Evolutionary conservation across 1,140 invertebrate genomes (phyloP), one percentile per base, ranked within the genome.

Genomic region (Capitella teleta): DNA sequence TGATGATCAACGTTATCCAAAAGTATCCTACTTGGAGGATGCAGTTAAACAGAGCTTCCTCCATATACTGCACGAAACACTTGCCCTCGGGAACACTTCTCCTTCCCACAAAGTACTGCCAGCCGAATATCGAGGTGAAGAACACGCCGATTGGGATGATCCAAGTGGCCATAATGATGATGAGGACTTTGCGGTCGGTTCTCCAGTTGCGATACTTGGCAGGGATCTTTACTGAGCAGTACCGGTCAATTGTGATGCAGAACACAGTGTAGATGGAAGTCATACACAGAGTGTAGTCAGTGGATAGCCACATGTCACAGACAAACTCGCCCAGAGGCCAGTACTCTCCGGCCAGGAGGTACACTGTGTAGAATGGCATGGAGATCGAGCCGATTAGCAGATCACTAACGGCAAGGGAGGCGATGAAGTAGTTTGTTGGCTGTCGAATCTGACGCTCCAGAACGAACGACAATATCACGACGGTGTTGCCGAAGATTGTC

Each of bases 201-300:
- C 96, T 77, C 96, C 96, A 99, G 59, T 87, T 83, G 42, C 95
- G 79, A 72, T 99, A 99, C 61, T 86, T 86, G 0, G 96, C 91
- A 2, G 96, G 94, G 52, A 98, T 96, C 78, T 96, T 97, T 0
- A 99, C 95, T 5, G 93, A 98, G 72, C 94, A 98, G 74, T 94
- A 99, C 48, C 96, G 80, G 73, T 99, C 96, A 44, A 98, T 89
- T 12, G 96, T 99, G 57, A 99, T 99, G 41, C 97, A 78, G 24
- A 99, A 80, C 2, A 99, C 96, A 0, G 96, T 99, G 70, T 98
- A 99, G 70, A 98, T 96, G 2, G 94, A 98, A 3, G 97, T 93
- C 19, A 99, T 77, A 66, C 96, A 99, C 1, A 98, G 94, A 4
- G 94, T 98, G 73, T 98, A 98, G 74, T 99, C 96, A 18, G 98